Percentiles rank a stretch among this genome's conserved stretches.
Conservation (phyloP, 2,797 vertebrate species). For the Microctenopoma lineatum region DNA sequence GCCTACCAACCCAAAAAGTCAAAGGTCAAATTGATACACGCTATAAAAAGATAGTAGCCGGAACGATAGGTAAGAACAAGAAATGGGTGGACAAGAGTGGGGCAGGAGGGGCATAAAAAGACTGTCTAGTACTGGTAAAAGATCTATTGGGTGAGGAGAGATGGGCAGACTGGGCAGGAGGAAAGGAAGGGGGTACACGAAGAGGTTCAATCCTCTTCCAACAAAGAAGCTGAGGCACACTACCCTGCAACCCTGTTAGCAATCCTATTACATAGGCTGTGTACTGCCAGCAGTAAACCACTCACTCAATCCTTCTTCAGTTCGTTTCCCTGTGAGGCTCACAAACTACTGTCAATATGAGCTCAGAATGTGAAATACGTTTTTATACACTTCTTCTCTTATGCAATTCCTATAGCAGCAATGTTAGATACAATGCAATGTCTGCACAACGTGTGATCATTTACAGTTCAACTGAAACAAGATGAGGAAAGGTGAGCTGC, state of each 20-base stretch:
- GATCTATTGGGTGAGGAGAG: not conserved
- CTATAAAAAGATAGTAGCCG: too few species aligned
- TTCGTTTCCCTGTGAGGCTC: not conserved
- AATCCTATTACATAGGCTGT: not conserved
- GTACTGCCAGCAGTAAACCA: constrained; percentile 6
- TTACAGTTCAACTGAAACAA: not conserved
- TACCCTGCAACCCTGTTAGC: not conserved
- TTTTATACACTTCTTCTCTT: not conserved
- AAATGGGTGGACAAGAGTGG: not conserved
- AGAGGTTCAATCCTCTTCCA: too few species aligned
- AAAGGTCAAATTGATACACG: too few species aligned
- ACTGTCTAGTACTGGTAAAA: not conserved
- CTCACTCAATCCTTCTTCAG: not conserved
- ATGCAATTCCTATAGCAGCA: not conserved
- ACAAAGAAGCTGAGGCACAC: not conserved
- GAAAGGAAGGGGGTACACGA: not conserved
- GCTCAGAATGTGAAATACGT: constrained; percentile 2
- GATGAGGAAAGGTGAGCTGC: constrained; percentile 1
- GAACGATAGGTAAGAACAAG: not conserved
- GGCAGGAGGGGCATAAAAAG: not conserved
- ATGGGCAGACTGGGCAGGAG: not conserved
- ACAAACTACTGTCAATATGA: constrained; percentile 15
- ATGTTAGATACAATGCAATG: not conserved
- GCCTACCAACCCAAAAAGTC: too few species aligned
- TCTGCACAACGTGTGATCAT: not conserved